phyloP scores from a whole-genome alignment of 2,113 vertebrate genomes.

The Mastomys coucha region DNA sequence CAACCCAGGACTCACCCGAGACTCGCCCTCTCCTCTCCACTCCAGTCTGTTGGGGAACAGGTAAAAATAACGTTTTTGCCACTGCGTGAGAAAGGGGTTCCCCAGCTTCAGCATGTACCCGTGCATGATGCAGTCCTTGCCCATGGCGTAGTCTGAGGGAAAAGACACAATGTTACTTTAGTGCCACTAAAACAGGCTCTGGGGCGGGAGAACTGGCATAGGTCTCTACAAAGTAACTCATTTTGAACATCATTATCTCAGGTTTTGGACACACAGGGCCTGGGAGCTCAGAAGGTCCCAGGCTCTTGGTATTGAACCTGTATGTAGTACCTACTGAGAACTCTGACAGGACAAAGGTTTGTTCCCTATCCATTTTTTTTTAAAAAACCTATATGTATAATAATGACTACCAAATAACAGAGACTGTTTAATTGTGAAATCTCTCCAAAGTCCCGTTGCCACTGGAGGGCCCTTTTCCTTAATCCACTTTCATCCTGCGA shows the following conservation, averaged over 20 bases:
- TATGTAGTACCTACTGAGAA: rapidly evolving
- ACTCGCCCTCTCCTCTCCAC: constrained; percentile 97
- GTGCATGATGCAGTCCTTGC: constrained; percentile 98
- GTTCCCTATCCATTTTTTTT: background rate
- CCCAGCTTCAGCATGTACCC: constrained; percentile 98
- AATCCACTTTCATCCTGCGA: background rate
- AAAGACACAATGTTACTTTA: background rate
- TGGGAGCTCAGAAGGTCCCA: background rate
- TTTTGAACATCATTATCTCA: background rate
- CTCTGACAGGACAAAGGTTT: background rate
- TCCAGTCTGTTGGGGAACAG: constrained; percentile 99
- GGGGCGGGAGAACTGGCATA: background rate
- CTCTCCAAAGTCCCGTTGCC: background rate
- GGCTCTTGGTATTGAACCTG: background rate
- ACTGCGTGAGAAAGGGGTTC: constrained; percentile 98
- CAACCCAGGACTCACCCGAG: constrained; percentile 91
- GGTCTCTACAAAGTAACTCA: background rate
- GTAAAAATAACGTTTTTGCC: constrained; percentile 99
- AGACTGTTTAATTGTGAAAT: background rate
- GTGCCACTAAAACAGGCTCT: rapidly evolving
- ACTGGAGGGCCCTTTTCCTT: background rate
- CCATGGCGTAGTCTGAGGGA: constrained; percentile 94
- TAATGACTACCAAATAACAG: background rate
- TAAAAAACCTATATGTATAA: background rate
- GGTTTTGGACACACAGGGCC: background rate